These are phyloP conservation scores for Pygmarrhopalites habei DNA, from an alignment of 1,140 invertebrate genomes.

Conservation along the genomic window DNA sequence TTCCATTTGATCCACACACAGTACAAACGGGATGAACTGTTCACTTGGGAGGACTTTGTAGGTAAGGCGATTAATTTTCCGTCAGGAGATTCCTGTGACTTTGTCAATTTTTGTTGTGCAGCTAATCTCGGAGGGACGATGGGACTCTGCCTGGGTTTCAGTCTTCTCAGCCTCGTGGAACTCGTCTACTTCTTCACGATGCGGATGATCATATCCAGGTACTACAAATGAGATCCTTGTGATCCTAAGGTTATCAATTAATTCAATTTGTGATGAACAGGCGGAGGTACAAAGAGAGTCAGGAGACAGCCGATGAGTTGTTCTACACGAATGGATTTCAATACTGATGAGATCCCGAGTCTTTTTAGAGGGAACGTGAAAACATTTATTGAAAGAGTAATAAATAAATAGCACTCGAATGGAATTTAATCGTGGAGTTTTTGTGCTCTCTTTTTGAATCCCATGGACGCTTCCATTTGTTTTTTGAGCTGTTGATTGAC, in stretches of 20 bases:
- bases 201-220: no score
- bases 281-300: not conserved
- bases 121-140: slow-evolving; percentile 35
- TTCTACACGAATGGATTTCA: not conserved
- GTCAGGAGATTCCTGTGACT: not conserved
- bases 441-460: not conserved
- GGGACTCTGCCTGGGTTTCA: slow-evolving; percentile 50
- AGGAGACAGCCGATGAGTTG: not conserved
- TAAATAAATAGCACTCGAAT: no score
- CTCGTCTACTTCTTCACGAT: slow-evolving; percentile 53
- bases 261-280: slow-evolving; percentile 7
- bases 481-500: not conserved
- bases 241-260: no score
- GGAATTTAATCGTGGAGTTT: not conserved
- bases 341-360: no score
- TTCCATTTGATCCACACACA: no score
- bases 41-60: slow-evolving; percentile 40
- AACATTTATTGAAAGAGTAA: no score
- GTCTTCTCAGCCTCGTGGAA: slow-evolving; percentile 57
- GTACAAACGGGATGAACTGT: slow-evolving; percentile 39
- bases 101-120: slow-evolving; percentile 11
- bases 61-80: slow-evolving; percentile 21
- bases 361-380: no score
- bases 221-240: no score
- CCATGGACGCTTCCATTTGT: slow-evolving; percentile 1